phyloP scores from a whole-genome alignment of 2,888 invertebrate genomes.

The Amphipoea oculea region DNA sequence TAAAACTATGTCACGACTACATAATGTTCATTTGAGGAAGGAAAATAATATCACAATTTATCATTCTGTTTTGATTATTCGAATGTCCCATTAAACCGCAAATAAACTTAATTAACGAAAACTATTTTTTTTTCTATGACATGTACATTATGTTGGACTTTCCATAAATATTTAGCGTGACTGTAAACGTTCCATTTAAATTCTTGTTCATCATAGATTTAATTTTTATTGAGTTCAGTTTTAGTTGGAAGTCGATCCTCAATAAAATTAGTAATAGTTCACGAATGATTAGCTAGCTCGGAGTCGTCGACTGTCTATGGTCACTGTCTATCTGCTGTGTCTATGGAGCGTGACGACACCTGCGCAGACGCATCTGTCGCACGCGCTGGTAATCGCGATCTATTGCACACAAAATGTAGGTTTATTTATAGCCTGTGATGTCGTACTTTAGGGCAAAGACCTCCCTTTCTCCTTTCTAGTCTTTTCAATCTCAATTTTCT shows the following conservation, averaged over 20 bases:
- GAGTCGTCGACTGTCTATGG: conserved; percentile 42
- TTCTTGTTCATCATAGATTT: neutral
- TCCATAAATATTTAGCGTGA: neutral
- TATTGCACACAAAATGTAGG: conserved; percentile 33
- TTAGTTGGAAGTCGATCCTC: conserved; percentile 31
- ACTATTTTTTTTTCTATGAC: neutral
- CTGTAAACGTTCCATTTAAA: neutral
- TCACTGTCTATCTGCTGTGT: conserved; percentile 54
- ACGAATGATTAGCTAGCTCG: conserved; percentile 68
- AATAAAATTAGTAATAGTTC: conserved; percentile 69
- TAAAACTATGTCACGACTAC: neutral
- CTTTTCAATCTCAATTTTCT: neutral
- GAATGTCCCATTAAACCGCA: conserved; percentile 23
- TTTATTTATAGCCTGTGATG: neutral
- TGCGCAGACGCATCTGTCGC: conserved; percentile 84
- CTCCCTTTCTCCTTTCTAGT: neutral
- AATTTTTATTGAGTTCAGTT: conserved; percentile 21
- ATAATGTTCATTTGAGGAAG: conserved; percentile 26
- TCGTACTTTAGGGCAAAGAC: neutral
- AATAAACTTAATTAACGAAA: conserved; percentile 33
- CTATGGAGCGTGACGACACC: conserved; percentile 81
- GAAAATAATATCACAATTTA: conserved; percentile 29
- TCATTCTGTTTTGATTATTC: conserved; percentile 22
- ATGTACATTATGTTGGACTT: neutral
- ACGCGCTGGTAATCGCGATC: conserved; percentile 77